Evolutionary conservation across 2,113 vertebrate species (phyloP), one percentile per base, ranked within the genome.

Genomic region (Smithornis capensis): DNA sequence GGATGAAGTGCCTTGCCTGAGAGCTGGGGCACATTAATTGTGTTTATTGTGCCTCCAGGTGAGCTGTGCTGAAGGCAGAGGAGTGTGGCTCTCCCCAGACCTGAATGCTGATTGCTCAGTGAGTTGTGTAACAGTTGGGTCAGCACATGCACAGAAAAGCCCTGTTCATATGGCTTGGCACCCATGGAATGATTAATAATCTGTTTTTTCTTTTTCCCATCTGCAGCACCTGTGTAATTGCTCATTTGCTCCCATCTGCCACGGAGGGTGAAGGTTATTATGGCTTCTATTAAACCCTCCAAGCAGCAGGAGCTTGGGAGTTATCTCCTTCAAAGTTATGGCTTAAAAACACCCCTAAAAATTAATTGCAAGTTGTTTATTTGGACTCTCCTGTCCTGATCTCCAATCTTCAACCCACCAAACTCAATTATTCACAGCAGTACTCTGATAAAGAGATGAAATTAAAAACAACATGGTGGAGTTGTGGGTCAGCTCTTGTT

Each of bases 161-260:
- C 0, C 0, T 9, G 33, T 67, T 81, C 79, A 1, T 37, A 1
- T n/a, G 77, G 62, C 68, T 52, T 44, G 53, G 91, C 65, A 65
- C 78, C 77, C 77, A 49, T 0, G 0, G 9, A 55, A 81, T 53
- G 73, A 60, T 89, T 59, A 38, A 29, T 38, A 55, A 59, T 22
- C 68, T 87, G 84, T 23, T 76, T 65, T 59, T 76, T 8, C 38
- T 37, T 70, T 64, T 47, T 24, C 38, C 77, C 69, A 38, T 44
- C 52, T 82, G 47, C 45, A 91, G 64, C 95, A 87, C 73, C 83
- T 75, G 53, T 69, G 59, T 67, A 84, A 87, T 64, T 92, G 73
- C 77, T 81, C 60, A 17, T 87, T 67, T 82, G 73, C 69, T 94
- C 44, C 77, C 25, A 28, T 89, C 91, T 89, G 77, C 65, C n/a